Base-by-base conservation (phyloP, 2,113 vertebrate species). In the Otolemur garnettii region DNA sequence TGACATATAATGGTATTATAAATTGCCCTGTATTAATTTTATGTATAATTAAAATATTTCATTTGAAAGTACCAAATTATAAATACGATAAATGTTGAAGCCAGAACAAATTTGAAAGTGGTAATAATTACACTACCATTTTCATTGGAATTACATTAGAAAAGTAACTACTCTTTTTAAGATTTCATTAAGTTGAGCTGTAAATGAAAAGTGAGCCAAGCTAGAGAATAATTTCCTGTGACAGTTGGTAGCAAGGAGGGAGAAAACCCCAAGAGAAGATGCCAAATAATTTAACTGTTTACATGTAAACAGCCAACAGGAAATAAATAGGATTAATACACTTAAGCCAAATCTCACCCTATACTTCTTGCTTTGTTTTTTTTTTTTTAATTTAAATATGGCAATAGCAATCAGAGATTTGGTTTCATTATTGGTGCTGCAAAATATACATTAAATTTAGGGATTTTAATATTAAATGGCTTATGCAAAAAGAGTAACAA, bases 1-100 rank as follows among this genome's bases (percentile, higher is more conserved):
- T 0, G 0, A 79, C 88, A 85, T 8, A 57, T 64, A 83, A 50
- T 45, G 30, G 64, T 94, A 96, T 94, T 93, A 93, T 92, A 96
- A 96, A 80, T 93, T 86, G 69, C 6, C n/a, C 35, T 94, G 95
- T 96, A 96, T 98, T 97, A 96, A 88, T 97, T 97, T 95, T 93
- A 96, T 95, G 71, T 75, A 87, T 97, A 97, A 97, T 96, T 95
- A 97, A 95, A 94, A 94, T 64, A 64, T 95, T 95, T 96, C 79
- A 95, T 96, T 93, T 94, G 62, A 95, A 93, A 95, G 78, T 91
- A 75, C 50, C 83, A 91, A 78, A 95, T 96, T 93, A 94, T 57
- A 88, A 95, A 94, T 83, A 89, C 91, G 80, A 97, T 59, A 96
- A 96, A 91, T 80, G 80, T 81, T 90, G 62, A 95, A 96, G 79